phyloP scores from a whole-genome alignment of 2,888 invertebrate species.

The Agrotis clavis region DNA sequence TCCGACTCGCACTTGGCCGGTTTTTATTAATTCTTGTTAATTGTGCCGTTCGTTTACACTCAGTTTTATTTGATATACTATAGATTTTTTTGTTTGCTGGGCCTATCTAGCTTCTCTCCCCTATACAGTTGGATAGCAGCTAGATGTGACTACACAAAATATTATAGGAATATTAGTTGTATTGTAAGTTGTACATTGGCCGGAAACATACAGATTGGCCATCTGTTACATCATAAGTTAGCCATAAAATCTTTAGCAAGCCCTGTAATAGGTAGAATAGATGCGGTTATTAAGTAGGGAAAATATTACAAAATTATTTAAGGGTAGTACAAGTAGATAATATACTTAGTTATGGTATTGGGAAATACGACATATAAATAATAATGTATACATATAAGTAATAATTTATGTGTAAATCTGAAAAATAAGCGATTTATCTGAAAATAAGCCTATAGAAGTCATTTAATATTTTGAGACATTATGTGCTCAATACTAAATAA shows the following conservation, averaged over 20 bases:
- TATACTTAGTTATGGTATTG: too few species aligned
- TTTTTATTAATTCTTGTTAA: not conserved
- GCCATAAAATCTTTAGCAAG: conserved; percentile 4
- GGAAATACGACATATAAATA: not conserved
- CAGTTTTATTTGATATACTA: too few species aligned
- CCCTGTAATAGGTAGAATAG: not conserved
- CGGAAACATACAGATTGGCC: not conserved
- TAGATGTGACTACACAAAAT: too few species aligned
- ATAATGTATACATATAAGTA: too few species aligned
- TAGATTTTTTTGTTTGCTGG: too few species aligned
- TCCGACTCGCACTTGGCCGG: too few species aligned
- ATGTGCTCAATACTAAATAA: not conserved
- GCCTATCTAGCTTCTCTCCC: too few species aligned
- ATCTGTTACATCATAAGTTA: conserved; percentile 1
- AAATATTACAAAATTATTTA: not conserved
- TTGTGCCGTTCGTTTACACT: not conserved
- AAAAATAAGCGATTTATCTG: not conserved
- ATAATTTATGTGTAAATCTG: not conserved
- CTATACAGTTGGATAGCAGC: too few species aligned
- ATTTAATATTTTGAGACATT: not conserved
- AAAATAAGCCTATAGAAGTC: not conserved
- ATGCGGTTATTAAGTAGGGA: conserved; percentile 4
- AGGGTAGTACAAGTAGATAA: not conserved
- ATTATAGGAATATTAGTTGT: not conserved
- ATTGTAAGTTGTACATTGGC: not conserved